These are phyloP conservation scores for Pavo muticus DNA, from an alignment of 2,113 vertebrate genomes.

Conservation along the genomic window DNA sequence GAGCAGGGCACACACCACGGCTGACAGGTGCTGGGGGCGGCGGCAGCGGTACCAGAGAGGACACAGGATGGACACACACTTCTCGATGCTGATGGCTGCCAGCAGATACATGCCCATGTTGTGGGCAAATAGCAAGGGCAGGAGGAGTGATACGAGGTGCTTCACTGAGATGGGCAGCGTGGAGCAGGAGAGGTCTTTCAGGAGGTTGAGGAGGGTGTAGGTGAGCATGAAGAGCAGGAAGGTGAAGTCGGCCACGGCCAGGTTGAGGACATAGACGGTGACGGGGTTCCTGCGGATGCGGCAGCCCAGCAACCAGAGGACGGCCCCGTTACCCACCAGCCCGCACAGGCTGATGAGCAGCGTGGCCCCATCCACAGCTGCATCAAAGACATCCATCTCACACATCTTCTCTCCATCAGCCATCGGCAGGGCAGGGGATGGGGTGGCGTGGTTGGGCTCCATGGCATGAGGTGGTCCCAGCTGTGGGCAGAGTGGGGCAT, in stretches of 20 bases:
- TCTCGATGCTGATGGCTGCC: background rate
- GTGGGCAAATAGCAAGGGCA: background rate
- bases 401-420: rapidly evolving
- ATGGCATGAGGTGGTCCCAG: background rate
- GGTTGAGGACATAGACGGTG: slow-evolving; percentile 52
- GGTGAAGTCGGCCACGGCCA: background rate
- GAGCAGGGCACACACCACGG: slow-evolving; percentile 49
- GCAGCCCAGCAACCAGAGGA: slow-evolving; percentile 44
- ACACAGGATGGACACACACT: background rate
- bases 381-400: rapidly evolving
- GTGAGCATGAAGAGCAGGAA: slow-evolving; percentile 10
- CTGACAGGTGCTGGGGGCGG: slow-evolving; percentile 30
- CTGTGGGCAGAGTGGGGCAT: background rate
- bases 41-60: background rate
- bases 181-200: background rate
- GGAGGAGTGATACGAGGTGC: background rate
- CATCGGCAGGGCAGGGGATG: rapidly evolving
- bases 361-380: rapidly evolving
- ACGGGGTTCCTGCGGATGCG: slow-evolving; percentile 34
- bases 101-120: background rate
- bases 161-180: too few relatives aligned
- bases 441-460: background rate
- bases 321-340: slow-evolving; percentile 13
- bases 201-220: background rate
- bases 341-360: slow-evolving; percentile 28